Evolutionary conservation across 2,888 invertebrate genomes (phyloP), one percentile per base, ranked within the genome.

Genomic region (Seira ritae): DNA sequence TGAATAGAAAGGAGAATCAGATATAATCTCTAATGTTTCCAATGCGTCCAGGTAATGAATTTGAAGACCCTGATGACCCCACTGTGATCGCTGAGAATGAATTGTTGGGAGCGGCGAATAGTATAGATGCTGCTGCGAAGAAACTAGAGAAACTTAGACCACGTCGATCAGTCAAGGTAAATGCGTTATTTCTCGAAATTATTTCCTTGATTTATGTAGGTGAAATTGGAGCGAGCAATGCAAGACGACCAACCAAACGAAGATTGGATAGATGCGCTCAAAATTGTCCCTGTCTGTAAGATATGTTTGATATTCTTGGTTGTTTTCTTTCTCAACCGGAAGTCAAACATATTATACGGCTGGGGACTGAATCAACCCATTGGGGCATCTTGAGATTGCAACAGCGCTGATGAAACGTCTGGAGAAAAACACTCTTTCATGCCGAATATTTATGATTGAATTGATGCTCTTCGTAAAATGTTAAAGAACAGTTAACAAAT

Each of bases 301-400:
- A 99, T 99, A 99, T 99, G 99, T 99, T 99, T 99, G 98, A 98
- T 99, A 99, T 98, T 98, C 98, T 99, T 99, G 99, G 98, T 99
- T 98, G 97, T 96, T 93, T 90, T 92, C 89, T 90, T 90, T 92
- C 93, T 95, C 97, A 96, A 97, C 98, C 98, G 95, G 96, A 96
- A 97, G 96, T 97, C 97, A 97, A 97, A 98, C 98, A 98, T 99
- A 98, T 98, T 95, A 95, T 95, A 96, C 92, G 93, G 96, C 93
- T 93, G 92, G 89, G 89, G 88, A 90, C 72, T 10, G 42, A 55
- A 23, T 69, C 85, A 68, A 55, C 83, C 3, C 31, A 4, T 31
- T 31, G 55, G 37, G 22, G 8, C 22, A 67, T 24, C 55, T 72
- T 20, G 79, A 23, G 71, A 1, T 1, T 42, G 69, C 31, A 31